Conservation (phyloP, 2,113 vertebrate species). For the Tupaia chinensis region DNA sequence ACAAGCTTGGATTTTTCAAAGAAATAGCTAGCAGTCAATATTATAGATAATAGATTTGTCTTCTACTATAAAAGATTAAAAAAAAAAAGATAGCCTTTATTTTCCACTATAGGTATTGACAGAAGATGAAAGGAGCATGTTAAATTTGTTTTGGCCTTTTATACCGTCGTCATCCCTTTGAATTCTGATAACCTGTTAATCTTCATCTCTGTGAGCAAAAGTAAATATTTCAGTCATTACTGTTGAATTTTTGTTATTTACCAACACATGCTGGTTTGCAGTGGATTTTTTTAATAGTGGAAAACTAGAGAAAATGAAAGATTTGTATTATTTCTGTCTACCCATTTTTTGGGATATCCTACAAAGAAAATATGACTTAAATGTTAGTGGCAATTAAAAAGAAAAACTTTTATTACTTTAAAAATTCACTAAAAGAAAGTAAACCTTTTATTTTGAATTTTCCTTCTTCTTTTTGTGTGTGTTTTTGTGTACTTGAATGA, state of each 20-base stretch:
- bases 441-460: not conserved
- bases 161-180: not conserved
- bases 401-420: not conserved
- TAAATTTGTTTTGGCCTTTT: constrained; percentile 20
- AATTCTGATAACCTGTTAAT: not conserved
- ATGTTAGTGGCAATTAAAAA: not conserved
- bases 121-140: not conserved
- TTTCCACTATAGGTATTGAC: not conserved
- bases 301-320: not conserved
- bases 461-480: not conserved
- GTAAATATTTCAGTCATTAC: not conserved
- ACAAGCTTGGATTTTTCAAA: constrained; percentile 33
- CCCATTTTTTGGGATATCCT: not conserved
- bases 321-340: not conserved
- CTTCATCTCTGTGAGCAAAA: not conserved
- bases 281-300: not conserved
- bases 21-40: not conserved
- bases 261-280: not conserved
- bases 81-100: not conserved
- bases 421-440: not conserved
- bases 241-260: not conserved
- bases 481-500: accelerated
- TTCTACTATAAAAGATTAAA: not conserved
- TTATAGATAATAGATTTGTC: not conserved
- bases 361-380: constrained; percentile 2